Percentiles rank a stretch among this genome's conserved stretches.
These are phyloP conservation scores for Anadara kagoshimensis DNA, from an alignment of 1,140 invertebrate genomes.

Conservation along the genomic window DNA sequence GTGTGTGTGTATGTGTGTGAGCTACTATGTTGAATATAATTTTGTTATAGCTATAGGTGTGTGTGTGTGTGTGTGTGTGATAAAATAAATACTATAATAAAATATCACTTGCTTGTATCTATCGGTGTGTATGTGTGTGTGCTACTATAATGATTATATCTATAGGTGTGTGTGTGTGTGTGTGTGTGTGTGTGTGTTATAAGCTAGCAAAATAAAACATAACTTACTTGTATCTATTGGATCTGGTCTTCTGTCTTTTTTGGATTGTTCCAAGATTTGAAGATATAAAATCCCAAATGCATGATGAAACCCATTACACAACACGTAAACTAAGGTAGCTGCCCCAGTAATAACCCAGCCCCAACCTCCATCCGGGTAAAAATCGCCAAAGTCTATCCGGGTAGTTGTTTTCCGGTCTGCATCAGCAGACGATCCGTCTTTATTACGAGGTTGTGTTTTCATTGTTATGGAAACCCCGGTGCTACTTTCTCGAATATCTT, in stretches of 20 bases:
- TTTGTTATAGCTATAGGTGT: no score
- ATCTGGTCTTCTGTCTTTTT: slow-evolving; percentile 76
- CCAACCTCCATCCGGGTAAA: slow-evolving; percentile 86
- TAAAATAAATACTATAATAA: no score
- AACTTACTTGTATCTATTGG: slow-evolving; percentile 15
- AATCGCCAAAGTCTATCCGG: slow-evolving; percentile 73
- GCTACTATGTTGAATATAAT: no score
- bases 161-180: no score
- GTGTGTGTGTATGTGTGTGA: no score
- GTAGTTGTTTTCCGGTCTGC: slow-evolving; percentile 41
- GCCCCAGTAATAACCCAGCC: slow-evolving; percentile 92
- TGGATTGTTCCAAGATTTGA: slow-evolving; percentile 75
- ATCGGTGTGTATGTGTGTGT: no score
- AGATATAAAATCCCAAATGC: slow-evolving; percentile 81
- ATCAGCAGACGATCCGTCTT: slow-evolving; percentile 19
- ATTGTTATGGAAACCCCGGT: slow-evolving; percentile 19
- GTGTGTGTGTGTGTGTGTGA: no score
- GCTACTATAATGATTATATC: no score
- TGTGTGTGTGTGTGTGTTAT: no score
- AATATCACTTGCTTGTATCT: no score
- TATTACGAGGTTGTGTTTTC: slow-evolving; percentile 12
- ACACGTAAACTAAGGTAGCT: slow-evolving; percentile 87
- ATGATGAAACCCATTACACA: slow-evolving; percentile 90
- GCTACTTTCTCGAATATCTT: background rate
- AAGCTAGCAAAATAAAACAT: no score